Evolutionary conservation across 2,113 vertebrate species (phyloP), one percentile per base, ranked within the genome.

Genomic region (Aix galericulata): DNA sequence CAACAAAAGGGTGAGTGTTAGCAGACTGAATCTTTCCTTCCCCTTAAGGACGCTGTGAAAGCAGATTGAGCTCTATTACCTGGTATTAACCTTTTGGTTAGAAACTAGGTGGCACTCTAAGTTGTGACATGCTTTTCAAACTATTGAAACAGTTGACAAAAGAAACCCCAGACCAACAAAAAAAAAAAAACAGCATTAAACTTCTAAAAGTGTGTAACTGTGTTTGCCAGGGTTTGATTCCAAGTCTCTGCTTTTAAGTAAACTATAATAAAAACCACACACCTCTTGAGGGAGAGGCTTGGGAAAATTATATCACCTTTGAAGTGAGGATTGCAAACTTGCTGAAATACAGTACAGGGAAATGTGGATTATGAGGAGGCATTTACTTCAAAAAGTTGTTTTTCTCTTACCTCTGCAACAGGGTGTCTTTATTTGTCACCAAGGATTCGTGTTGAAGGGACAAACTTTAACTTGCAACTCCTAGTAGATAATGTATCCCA

Each of bases 1-100:
- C 98, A 99, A 97, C 94, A 99, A 99, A 98, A 98, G 99, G 99
- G 99, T 99, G 98, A 97, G 97, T 97, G 66, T 53, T 68, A 77
- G 40, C 31, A 58, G 34, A 17, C 18, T 15, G 44, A 84, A 13
- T 11, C 8, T 32, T 85, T 63, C 11, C 34, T 52, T 17, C 6
- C 7, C 5, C 25, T 71, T 16, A 40, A 74, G 29, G 32, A 71
- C 5, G 0, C 40, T 26, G 31, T 75, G 76, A 93, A 90, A 77
- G 48, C 79, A 72, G 32, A 25, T 2, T 25, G 32, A 86, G 44
- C 67, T 71, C 9, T 48, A 4, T 31, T 69, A 72, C 67, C 74
- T 76, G 25, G 12, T 67, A 58, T 79, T 73, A 87, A 75, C 36
- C 67, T 86, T 77, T 89, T 60, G 8, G 3, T 18, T 69, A 89